Evolutionary conservation across 2,888 invertebrate species (phyloP).

Genomic region (Elegia similella): DNA sequence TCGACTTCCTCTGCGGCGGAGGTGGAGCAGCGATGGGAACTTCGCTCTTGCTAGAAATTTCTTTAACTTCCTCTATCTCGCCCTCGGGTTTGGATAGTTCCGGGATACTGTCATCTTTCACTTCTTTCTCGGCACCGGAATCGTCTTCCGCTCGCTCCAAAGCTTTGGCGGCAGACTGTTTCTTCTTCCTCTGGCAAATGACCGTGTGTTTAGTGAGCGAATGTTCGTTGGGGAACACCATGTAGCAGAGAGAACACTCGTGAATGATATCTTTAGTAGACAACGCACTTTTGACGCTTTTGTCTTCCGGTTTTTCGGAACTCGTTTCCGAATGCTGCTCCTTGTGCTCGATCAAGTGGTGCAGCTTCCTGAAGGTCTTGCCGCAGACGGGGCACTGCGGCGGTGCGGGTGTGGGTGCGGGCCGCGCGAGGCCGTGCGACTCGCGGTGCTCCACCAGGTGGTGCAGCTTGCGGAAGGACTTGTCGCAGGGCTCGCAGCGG

Average conservation of each 20-base stretch:
- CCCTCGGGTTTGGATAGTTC: conserved; percentile 4
- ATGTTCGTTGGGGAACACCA: conserved; percentile 79
- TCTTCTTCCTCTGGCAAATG: conserved; percentile 68
- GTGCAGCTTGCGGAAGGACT: conserved; percentile 75
- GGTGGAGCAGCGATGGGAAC: background rate
- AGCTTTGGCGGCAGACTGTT: conserved; percentile 53
- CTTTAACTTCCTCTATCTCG: conserved; percentile 17
- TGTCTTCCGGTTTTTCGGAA: conserved; percentile 71
- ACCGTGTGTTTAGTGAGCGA: conserved; percentile 69
- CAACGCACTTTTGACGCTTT: conserved; percentile 64
- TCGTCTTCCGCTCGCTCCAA: conserved; percentile 34
- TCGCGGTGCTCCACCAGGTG: conserved; percentile 77
- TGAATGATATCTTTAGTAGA: conserved; percentile 77
- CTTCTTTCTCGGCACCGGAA: conserved; percentile 25
- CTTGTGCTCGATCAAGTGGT: conserved; percentile 72
- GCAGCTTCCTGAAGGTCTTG: conserved; percentile 70
- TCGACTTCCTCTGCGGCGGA: conserved; percentile 3
- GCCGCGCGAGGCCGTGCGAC: conserved; percentile 72
- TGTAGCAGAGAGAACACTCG: conserved; percentile 75
- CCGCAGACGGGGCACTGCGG: conserved; percentile 71
- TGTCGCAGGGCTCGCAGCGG: conserved; percentile 76
- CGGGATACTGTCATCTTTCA: conserved; percentile 24
- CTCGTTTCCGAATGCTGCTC: conserved; percentile 68
- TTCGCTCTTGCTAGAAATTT: background rate
- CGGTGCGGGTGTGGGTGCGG: conserved; percentile 32